Evolutionary conservation across 2,113 vertebrate genomes (phyloP).

Genomic region (Diphyllodes magnificus): DNA sequence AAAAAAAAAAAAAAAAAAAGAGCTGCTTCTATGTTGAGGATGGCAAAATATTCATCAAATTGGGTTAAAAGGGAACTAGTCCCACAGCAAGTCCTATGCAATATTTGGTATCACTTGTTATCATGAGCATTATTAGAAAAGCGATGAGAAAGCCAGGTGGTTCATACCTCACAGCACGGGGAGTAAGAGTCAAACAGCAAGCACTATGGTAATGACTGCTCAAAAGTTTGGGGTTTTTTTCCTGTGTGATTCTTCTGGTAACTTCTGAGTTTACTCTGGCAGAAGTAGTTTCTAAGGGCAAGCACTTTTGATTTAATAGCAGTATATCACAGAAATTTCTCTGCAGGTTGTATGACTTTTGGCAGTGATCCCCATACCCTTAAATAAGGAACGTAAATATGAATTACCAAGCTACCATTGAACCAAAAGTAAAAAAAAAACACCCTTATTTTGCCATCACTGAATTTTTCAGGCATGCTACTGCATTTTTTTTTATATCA

Average conservation of each 20-base stretch:
- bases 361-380: neutral
- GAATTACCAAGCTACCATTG: neutral
- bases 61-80: slow-evolving; percentile 48
- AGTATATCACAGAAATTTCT: neutral
- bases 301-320: neutral
- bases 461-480: neutral
- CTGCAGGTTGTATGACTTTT: neutral
- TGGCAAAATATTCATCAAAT: slow-evolving; percentile 25
- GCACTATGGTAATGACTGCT: neutral
- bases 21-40: neutral
- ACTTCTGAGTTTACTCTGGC: neutral
- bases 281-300: neutral
- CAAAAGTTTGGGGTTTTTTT: neutral
- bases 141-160: neutral
- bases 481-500: neutral
- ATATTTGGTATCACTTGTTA: slow-evolving; percentile 19
- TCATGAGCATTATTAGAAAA: slow-evolving; percentile 17
- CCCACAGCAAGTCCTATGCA: slow-evolving; percentile 9
- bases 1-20: slow-evolving; percentile 16
- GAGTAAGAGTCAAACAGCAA: neutral
- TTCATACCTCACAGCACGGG: neutral
- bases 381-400: slow-evolving; percentile 1
- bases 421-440: neutral
- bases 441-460: neutral
- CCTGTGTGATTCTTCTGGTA: neutral